Base-by-base conservation (phyloP, 2,797 vertebrate species). In the Chaetophractus vellerosus region DNA sequence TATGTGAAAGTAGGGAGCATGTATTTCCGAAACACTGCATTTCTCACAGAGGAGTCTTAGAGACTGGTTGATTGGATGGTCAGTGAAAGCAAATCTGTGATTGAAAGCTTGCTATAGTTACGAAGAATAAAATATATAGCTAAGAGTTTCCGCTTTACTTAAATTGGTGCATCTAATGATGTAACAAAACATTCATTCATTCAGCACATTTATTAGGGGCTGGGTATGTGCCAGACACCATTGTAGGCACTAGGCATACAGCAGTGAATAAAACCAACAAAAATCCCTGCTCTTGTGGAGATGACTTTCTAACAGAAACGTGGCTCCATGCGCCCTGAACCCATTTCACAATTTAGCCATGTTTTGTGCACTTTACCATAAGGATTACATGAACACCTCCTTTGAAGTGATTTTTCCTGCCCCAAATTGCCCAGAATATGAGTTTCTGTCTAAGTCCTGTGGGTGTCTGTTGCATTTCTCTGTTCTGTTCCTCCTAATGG, bases 21-120 rank as follows among this genome's bases (percentile, higher is more conserved):
- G 55, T 12, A 78, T 64, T 93, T 88, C 80, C 68, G 59, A 76
- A 87, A 80, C 2, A 2, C 7, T 28, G 45, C 2, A 0, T 81
- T 95, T 78, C 83, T 76, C 38, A 38, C 68, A 6, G 52, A 78
- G 50, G 68, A 26, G 66, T 18, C 23, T 52, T 69, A 5, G 75
- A 79, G 31, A 18, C 2, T 12, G 2, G 33, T 72, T 83, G 50
- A 59, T 14, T 21, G 50, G 36, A 26, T 28, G 21, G n/a, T 33
- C 31, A 38, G 14, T n/a, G 79, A 52, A 86, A 86, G 55, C 76
- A 36, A 36, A 23, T 45, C 71, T 89, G 9, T 68, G 28, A 48
- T 36, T 52, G 78, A 88, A 91, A 57, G 75, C 36, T 94, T 75
- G 61, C 69, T 74, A 6, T 41, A 33, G 38, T 84, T 79, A 66